Conservation (phyloP, 2,113 vertebrate species). For the Microtus oregoni region DNA sequence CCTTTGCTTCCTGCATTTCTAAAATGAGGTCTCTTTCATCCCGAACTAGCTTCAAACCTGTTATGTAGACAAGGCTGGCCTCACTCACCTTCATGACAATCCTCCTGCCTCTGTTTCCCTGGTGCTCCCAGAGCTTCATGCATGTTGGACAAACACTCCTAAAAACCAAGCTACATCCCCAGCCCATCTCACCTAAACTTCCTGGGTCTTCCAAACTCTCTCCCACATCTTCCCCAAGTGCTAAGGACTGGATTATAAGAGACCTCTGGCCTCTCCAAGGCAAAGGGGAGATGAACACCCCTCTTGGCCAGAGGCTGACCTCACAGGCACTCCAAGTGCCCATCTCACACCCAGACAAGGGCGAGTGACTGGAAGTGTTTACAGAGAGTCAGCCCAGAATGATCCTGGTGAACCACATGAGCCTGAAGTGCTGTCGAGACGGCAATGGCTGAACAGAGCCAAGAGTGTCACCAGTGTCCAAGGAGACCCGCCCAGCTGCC, state of each 20-base stretch:
- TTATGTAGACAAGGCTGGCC: not conserved
- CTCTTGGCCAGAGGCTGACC: not conserved
- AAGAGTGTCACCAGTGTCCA: not conserved
- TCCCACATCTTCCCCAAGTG: not conserved
- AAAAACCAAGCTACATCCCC: not conserved
- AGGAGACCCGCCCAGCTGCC: not conserved
- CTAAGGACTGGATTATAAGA: not conserved
- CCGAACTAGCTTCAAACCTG: not conserved
- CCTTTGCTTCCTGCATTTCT: not conserved
- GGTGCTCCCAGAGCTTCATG: not conserved
- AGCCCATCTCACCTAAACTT: not conserved
- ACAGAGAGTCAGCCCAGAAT: no score
- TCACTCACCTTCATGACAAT: not conserved
- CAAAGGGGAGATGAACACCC: not conserved
- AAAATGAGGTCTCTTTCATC: not conserved
- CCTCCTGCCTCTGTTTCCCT: not conserved
- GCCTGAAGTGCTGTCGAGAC: not conserved
- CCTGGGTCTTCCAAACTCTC: not conserved
- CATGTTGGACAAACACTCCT: not conserved
- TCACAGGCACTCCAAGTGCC: not conserved
- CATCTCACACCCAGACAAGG: not conserved
- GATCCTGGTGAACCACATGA: no score
- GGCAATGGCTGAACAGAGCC: not conserved
- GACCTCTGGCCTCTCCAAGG: not conserved
- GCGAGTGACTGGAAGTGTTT: not conserved